phyloP scores from a whole-genome alignment of 2,797 vertebrate genomes.

The Phataginus tricuspis region DNA sequence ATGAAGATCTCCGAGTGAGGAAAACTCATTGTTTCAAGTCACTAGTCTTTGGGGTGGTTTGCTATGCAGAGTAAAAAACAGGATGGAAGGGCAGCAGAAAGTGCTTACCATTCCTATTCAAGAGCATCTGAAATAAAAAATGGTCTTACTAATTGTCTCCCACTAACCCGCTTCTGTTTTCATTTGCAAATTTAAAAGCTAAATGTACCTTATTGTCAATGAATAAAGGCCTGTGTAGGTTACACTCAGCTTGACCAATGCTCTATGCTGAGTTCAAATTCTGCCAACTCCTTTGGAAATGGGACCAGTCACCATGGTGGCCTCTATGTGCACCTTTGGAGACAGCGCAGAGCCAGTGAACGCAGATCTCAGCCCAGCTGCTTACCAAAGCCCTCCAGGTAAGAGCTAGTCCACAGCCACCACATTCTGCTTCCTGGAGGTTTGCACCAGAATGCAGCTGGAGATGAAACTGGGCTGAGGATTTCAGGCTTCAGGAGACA shows the following conservation, averaged over 20 bases:
- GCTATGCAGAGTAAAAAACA: neutral
- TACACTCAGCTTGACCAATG: neutral
- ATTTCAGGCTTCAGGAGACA: neutral
- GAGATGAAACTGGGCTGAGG: neutral
- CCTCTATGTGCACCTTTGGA: too few relatives aligned
- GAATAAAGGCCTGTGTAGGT: neutral
- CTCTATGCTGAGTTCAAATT: neutral
- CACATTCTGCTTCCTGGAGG: neutral
- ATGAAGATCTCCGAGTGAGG: neutral
- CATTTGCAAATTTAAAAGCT: neutral
- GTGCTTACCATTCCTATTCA: too few relatives aligned
- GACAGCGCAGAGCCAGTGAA: too few relatives aligned
- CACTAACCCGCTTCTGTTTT: neutral
- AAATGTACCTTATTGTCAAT: neutral
- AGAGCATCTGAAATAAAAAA: neutral
- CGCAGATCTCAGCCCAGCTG: too few relatives aligned
- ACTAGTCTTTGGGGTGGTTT: neutral
- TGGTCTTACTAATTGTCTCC: neutral
- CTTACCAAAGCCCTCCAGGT: accelerated
- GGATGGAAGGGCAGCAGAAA: neutral
- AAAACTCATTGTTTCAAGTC: neutral
- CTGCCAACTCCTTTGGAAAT: neutral
- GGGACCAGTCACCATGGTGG: neutral
- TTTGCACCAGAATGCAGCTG: neutral
- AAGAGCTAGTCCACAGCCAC: neutral